phyloP scores from a whole-genome alignment of 1,140 invertebrate genomes.

The Piezodorus guildinii region DNA sequence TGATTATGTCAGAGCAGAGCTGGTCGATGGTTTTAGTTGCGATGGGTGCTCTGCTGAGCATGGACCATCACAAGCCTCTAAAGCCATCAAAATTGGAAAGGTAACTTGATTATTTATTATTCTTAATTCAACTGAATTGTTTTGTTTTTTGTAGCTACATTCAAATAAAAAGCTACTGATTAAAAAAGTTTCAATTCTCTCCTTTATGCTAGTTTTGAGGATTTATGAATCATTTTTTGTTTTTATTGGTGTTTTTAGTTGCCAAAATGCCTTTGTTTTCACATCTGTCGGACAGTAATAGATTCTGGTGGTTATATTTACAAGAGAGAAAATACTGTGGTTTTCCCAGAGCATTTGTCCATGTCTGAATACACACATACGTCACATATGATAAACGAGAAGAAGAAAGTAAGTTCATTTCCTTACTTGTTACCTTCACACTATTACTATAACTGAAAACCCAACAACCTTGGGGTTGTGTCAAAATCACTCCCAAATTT shows the following conservation, averaged over 20 bases:
- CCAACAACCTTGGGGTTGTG: too few species aligned
- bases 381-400: constrained; percentile 22
- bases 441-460: too few species aligned
- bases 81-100: constrained; percentile 78
- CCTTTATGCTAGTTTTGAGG: too few species aligned
- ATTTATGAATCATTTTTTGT: background rate
- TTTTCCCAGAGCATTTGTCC: constrained; percentile 69
- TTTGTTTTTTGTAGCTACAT: too few species aligned
- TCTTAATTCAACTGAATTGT: too few species aligned
- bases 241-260: constrained; percentile 40
- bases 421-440: too few species aligned
- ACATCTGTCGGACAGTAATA: constrained; percentile 79
- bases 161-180: too few species aligned
- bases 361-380: constrained; percentile 61
- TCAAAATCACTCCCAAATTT: too few species aligned
- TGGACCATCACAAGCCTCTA: constrained; percentile 50
- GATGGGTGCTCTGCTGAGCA: constrained; percentile 49
- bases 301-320: constrained; percentile 53
- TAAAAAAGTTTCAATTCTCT: too few species aligned
- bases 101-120: constrained; percentile 34
- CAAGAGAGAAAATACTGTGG: constrained; percentile 75
- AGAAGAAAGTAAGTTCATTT: constrained; percentile 16
- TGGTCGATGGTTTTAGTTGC: constrained; percentile 73
- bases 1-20: constrained; percentile 70
- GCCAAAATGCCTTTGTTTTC: constrained; percentile 70